phyloP scores from a whole-genome alignment of 2,888 invertebrate species.

The Beris chalybata region DNA sequence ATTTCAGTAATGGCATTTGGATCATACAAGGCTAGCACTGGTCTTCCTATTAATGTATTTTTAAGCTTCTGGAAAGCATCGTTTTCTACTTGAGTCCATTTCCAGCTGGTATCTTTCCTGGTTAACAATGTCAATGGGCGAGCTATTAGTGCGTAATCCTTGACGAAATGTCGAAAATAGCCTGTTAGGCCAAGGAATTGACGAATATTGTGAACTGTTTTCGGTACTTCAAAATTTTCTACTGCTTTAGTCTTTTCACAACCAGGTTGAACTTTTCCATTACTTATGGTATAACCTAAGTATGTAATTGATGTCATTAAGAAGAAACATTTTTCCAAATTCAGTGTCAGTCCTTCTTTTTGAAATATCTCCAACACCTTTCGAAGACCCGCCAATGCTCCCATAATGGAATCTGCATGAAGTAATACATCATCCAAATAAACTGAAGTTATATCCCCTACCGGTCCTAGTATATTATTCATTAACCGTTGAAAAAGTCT shows the following conservation, averaged over 20 bases:
- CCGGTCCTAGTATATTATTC: background rate
- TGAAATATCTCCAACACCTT: background rate
- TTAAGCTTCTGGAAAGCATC: too few relatives aligned
- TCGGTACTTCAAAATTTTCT: background rate
- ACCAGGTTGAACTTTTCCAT: background rate
- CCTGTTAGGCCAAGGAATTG: too few relatives aligned
- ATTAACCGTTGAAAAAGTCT: background rate
- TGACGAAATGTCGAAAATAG: too few relatives aligned
- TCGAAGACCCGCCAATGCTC: background rate
- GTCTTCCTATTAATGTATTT: too few relatives aligned
- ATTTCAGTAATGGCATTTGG: too few relatives aligned
- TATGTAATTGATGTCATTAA: background rate
- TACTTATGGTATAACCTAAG: conserved; percentile 1
- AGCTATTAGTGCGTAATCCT: too few relatives aligned
- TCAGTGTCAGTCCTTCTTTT: background rate
- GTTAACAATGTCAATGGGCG: too few relatives aligned
- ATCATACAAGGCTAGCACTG: too few relatives aligned
- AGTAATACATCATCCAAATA: conserved; percentile 8
- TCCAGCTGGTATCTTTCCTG: too few relatives aligned
- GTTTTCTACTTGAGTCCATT: too few relatives aligned
- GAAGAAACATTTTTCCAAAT: conserved; percentile 8
- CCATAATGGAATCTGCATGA: conserved; percentile 3
- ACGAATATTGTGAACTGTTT: too few relatives aligned
- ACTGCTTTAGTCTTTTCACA: background rate
- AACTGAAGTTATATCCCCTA: background rate